phyloP scores from a whole-genome alignment of 2,888 invertebrate species.

The Clitarchus hookeri region DNA sequence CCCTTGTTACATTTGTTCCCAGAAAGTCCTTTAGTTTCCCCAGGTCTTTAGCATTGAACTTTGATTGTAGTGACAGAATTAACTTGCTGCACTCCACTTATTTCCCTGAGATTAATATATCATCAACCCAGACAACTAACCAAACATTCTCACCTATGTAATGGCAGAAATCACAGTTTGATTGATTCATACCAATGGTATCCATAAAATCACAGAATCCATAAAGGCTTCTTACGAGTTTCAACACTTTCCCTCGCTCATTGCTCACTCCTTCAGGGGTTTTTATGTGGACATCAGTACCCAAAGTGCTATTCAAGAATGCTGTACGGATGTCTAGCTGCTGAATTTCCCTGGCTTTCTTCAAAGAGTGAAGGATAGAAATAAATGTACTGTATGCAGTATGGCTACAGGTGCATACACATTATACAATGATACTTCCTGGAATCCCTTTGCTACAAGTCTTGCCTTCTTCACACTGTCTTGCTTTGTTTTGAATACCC shows the following conservation, averaged over 20 bases:
- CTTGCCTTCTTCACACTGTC: not conserved
- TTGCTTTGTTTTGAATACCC: slow-evolving; percentile 7
- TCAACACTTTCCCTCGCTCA: not conserved
- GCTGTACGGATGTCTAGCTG: not conserved
- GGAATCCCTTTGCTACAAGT: not conserved
- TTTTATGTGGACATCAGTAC: not conserved
- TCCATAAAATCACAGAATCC: not conserved
- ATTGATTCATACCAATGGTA: not conserved
- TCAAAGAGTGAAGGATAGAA: too few species aligned
- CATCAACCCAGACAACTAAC: too few species aligned
- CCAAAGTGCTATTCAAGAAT: not conserved
- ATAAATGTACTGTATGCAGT: not conserved
- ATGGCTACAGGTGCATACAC: not conserved
- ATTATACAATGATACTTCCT: not conserved
- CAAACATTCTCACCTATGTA: too few species aligned
- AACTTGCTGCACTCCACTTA: too few species aligned
- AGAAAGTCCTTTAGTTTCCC: too few species aligned
- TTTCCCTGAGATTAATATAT: too few species aligned
- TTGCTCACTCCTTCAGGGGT: not conserved
- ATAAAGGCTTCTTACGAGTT: not conserved
- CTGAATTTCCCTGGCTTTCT: not conserved
- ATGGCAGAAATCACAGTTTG: too few species aligned
- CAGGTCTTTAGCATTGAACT: too few species aligned
- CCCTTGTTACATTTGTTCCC: too few species aligned
- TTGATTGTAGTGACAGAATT: too few species aligned